Evolutionary conservation across 2,888 invertebrate species (phyloP).

Genomic region (Lampropteryx suffumata): DNA sequence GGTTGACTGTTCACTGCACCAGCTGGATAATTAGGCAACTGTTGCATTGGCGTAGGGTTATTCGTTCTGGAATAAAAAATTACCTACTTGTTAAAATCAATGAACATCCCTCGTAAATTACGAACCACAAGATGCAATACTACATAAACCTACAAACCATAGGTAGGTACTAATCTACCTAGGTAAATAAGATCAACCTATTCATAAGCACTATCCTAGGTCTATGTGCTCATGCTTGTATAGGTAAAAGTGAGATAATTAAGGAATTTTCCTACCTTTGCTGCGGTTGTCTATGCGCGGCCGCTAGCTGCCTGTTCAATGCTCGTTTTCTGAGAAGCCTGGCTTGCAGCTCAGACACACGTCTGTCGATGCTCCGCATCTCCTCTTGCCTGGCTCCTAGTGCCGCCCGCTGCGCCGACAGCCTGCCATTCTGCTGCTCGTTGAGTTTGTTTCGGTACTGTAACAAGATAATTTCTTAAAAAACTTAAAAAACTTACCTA

Average conservation of each 20-base stretch:
- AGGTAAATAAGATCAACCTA: too few relatives aligned
- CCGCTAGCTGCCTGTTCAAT: constrained; percentile 87
- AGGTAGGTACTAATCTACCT: too few relatives aligned
- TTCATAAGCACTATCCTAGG: too few relatives aligned
- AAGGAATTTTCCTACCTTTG: constrained; percentile 50
- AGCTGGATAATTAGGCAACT: constrained; percentile 72
- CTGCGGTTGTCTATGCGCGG: constrained; percentile 74
- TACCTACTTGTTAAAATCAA: too few relatives aligned
- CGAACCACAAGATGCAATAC: too few relatives aligned
- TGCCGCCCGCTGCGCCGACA: constrained; percentile 94
- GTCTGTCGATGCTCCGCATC: constrained; percentile 94
- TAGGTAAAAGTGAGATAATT: too few relatives aligned
- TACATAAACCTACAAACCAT: too few relatives aligned
- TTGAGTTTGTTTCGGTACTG: constrained; percentile 98
- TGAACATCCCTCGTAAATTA: too few relatives aligned
- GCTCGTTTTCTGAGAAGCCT: constrained; percentile 94
- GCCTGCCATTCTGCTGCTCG: constrained; percentile 95
- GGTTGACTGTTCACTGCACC: constrained; percentile 67
- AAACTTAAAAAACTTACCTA: too few relatives aligned
- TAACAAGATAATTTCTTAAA: constrained; percentile 49
- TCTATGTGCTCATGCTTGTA: too few relatives aligned
- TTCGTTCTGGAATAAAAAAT: constrained; percentile 56
- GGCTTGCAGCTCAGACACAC: constrained; percentile 96
- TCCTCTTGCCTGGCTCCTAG: constrained; percentile 95
- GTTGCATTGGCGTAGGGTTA: constrained; percentile 76